Conservation (phyloP, 1,140 invertebrate species). For the Steinernema khuongi region DNA sequence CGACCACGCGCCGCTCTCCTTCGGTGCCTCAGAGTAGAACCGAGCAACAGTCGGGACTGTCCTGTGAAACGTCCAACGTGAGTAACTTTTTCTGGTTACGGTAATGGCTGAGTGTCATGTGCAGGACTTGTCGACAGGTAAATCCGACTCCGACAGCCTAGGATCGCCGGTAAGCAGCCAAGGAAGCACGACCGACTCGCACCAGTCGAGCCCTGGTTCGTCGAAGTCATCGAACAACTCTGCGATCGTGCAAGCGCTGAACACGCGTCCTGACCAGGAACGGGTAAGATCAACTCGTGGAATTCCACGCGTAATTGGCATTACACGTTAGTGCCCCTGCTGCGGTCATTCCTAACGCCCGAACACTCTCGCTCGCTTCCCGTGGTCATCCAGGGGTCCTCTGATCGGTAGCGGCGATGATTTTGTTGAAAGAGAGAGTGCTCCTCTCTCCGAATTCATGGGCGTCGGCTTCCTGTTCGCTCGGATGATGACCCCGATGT, state of each 20-base stretch:
- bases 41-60: conserved; percentile 46
- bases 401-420: too few relatives aligned
- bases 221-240: conserved; percentile 11
- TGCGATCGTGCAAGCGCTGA: not conserved
- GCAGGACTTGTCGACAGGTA: not conserved
- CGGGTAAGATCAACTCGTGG: not conserved
- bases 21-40: conserved; percentile 52
- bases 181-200: conserved; percentile 22
- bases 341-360: too few relatives aligned
- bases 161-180: not conserved
- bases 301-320: not conserved
- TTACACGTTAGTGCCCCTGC: too few relatives aligned
- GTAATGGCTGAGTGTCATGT: not conserved
- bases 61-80: conserved; percentile 20
- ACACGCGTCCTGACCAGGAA: not conserved
- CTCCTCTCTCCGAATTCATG: not conserved
- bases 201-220: conserved; percentile 23
- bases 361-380: too few relatives aligned
- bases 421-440: conserved; percentile 11
- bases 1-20: conserved; percentile 39
- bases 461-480: not conserved
- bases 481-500: too few relatives aligned
- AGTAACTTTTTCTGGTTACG: not conserved
- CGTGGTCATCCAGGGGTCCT: too few relatives aligned
- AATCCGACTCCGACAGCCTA: conserved; percentile 5